A percentile compares a stretch with the other conserved stretches of the same genome.
Evolutionary conservation across 2,113 vertebrate species (phyloP).

Genomic region (Scomber scombrus): DNA sequence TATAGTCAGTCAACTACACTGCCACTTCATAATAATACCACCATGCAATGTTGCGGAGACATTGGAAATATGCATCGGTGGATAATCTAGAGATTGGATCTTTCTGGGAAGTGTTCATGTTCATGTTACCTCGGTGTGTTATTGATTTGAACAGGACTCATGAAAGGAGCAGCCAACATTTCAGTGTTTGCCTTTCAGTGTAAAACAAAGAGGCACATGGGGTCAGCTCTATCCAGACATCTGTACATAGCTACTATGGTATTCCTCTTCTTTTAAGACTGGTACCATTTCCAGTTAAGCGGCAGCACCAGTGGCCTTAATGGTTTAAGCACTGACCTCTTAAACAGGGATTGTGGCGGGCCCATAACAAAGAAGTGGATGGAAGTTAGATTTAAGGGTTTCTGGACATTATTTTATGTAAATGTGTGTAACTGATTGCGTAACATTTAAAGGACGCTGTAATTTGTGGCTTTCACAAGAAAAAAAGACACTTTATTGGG

Average conservation of each 20-base stretch:
- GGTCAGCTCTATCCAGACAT: not conserved
- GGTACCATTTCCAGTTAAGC: not conserved
- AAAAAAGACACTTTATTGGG: too few relatives aligned
- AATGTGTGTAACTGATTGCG: too few relatives aligned
- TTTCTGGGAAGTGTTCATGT: slow-evolving; percentile 1
- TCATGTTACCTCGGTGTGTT: not conserved
- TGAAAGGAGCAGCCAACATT: slow-evolving; percentile 13
- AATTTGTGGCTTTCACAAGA: too few relatives aligned
- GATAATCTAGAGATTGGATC: not conserved
- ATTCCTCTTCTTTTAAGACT: not conserved
- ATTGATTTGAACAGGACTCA: not conserved
- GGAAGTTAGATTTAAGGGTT: not conserved
- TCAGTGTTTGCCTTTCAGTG: slow-evolving; percentile 12
- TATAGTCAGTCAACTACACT: not conserved
- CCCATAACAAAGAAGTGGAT: slow-evolving; percentile 21
- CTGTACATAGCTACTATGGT: too few relatives aligned
- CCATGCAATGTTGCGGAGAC: not conserved
- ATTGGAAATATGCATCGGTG: not conserved
- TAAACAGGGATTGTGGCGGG: slow-evolving; percentile 70
- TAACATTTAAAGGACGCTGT: too few relatives aligned
- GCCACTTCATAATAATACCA: not conserved
- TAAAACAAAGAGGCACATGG: slow-evolving; percentile 60
- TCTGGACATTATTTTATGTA: not conserved
- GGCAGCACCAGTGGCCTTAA: slow-evolving; percentile 60
- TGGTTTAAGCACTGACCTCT: slow-evolving; percentile 89